A percentile compares a stretch with the other conserved stretches of the same genome.
Evolutionary conservation across 2,113 vertebrate genomes (phyloP).

Genomic region (Mixornis gularis): DNA sequence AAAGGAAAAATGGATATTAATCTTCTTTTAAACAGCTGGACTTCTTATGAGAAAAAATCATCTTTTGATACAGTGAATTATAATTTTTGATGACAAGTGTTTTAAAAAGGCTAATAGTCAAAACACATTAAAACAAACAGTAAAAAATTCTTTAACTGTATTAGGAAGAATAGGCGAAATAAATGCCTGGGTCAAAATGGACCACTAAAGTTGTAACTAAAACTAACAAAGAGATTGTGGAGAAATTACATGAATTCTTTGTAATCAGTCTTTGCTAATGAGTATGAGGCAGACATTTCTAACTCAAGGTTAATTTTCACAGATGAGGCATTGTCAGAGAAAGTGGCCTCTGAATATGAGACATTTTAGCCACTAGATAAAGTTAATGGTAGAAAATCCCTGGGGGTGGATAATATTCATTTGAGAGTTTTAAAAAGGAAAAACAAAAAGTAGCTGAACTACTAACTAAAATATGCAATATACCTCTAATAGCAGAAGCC

Average conservation of each 20-base stretch:
- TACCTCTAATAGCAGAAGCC: conserved; percentile 13
- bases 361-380: conserved; percentile 32
- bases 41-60: background rate
- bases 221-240: conserved; percentile 10
- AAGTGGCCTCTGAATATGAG: conserved; percentile 30
- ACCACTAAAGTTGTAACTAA: conserved; percentile 37
- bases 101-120: background rate
- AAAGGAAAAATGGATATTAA: background rate
- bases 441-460: conserved; percentile 39
- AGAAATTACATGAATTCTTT: conserved; percentile 48
- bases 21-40: background rate
- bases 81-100: background rate
- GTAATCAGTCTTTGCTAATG: conserved; percentile 49
- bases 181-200: conserved; percentile 19
- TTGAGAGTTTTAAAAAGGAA: conserved; percentile 38
- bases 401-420: conserved; percentile 27
- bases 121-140: background rate
- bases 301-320: conserved; percentile 58
- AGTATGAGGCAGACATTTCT: conserved; percentile 21
- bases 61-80: background rate
- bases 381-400: conserved; percentile 53
- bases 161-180: background rate
- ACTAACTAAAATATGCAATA: conserved; percentile 25
- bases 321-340: conserved; percentile 25
- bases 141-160: background rate